Base-by-base conservation (phyloP, 2,113 vertebrate species). In the Rhipidura dahli region DNA sequence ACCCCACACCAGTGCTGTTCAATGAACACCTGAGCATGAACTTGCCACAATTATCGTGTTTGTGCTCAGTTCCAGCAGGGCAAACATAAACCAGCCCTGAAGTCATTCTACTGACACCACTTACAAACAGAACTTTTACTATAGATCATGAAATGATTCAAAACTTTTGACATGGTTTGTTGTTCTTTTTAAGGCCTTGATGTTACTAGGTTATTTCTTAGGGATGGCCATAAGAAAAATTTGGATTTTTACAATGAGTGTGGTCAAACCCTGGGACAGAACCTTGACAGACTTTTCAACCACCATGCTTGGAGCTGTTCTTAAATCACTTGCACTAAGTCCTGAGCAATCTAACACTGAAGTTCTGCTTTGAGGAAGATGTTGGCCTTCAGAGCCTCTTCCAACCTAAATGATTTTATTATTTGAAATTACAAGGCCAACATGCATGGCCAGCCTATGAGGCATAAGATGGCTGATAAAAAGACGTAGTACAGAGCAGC, bases 41-140 rank as follows among this genome's bases (percentile, higher is more conserved):
- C 44, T 93, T 78, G 22, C 10, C 22, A 15, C 40, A 75, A 2
- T 7, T 47, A 2, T 5, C 0, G 0, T 27, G 10, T 71, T 63
- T 40, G 31, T 78, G 60, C 44, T 87, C 54, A 21, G 13, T 27
- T 66, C 28, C n/a, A 75, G 26, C 26, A 31, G 17, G 40, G 16
- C 28, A 76, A 72, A 47, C 1, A 1, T 40, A 11, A 60, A 45
- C 13, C 30, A 60, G 66, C 12, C 31, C 33, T 82, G 47, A 75
- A 84, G 15, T 63, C 21, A 15, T 35, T 7, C 18, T 66, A 15
- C 15, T 87, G 47, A 33, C 30, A 47, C 26, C 12, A 30, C 13
- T 79, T 68, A 28, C 7, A 35, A 17, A 23, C 22, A 37, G 19
- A 72, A 7, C 20, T 47, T 64, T 91, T 84, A 24, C 27, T 4